Conservation (phyloP, 1,140 invertebrate species). For the Heterodera carotae region DNA sequence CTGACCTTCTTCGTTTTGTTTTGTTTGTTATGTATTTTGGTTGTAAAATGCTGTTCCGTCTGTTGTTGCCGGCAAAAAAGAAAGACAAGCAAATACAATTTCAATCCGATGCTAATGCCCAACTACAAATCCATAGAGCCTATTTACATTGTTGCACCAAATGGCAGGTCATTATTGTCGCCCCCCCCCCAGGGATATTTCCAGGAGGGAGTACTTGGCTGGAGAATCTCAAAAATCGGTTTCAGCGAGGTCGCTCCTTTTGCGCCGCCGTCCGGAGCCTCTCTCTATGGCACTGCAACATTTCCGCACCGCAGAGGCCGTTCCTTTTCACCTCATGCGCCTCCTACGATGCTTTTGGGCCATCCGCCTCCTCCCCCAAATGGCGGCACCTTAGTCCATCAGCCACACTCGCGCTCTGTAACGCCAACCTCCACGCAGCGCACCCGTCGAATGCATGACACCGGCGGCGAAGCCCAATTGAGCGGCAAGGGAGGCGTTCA, state of each 20-base stretch:
- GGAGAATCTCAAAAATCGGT: too few species aligned
- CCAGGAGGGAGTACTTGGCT: too few species aligned
- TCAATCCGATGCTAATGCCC: slow-evolving; percentile 34
- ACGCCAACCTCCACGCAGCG: slow-evolving; percentile 21
- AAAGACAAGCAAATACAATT: slow-evolving; percentile 30
- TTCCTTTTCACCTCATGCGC: neutral
- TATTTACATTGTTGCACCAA: slow-evolving; percentile 43
- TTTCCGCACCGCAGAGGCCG: neutral
- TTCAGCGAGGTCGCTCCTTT: neutral
- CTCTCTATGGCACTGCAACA: slow-evolving; percentile 20
- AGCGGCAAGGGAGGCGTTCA: neutral
- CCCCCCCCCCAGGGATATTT: neutral
- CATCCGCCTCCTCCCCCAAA: neutral
- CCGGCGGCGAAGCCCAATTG: neutral
- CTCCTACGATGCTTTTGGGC: slow-evolving; percentile 11
- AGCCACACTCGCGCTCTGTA: slow-evolving; percentile 16
- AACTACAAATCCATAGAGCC: slow-evolving; percentile 42
- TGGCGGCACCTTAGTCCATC: slow-evolving; percentile 4
- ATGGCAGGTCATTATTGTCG: slow-evolving; percentile 6
- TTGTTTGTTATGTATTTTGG: slow-evolving; percentile 27
- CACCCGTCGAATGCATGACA: neutral
- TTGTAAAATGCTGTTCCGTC: slow-evolving; percentile 37
- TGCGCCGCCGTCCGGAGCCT: neutral
- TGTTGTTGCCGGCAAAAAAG: slow-evolving; percentile 21
- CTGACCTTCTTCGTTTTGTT: slow-evolving; percentile 32